Conservation (phyloP, 1,140 invertebrate species). For the Cephus cinctus region DNA sequence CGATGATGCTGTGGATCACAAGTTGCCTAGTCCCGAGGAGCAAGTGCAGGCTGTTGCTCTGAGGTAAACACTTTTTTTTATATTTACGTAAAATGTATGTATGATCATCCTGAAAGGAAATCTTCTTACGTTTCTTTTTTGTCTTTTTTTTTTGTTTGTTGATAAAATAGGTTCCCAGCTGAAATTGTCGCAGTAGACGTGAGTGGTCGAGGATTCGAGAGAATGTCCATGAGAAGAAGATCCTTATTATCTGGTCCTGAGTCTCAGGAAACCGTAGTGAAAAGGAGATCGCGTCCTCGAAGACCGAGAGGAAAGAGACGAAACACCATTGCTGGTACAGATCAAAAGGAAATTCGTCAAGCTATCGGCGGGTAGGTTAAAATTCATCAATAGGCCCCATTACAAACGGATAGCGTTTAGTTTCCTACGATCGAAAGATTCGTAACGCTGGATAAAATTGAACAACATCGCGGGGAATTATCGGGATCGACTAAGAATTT, state of each 20-base stretch:
- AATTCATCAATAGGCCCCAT: no score
- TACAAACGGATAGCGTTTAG: no score
- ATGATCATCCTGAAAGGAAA: conserved; percentile 4
- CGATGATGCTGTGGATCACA: conserved; percentile 75
- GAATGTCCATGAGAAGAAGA: conserved; percentile 80
- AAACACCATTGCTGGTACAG: conserved; percentile 86
- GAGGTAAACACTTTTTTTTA: conserved; percentile 61
- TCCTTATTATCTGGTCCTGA: conserved; percentile 63
- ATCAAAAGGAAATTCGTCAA: conserved; percentile 82
- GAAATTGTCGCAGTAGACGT: conserved; percentile 85
- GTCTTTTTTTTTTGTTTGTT: not conserved
- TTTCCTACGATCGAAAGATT: conserved; percentile 14
- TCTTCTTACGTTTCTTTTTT: conserved; percentile 6
- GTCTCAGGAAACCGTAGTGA: conserved; percentile 62
- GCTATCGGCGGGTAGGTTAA: conserved; percentile 76
- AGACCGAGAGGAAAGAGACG: conserved; percentile 78
- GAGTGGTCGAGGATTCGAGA: conserved; percentile 79
- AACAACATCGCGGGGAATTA: conserved; percentile 16
- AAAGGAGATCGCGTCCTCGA: conserved; percentile 69
- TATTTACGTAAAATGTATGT: conserved; percentile 1
- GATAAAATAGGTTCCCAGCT: conserved; percentile 72
- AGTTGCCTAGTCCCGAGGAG: conserved; percentile 80
- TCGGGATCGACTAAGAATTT: conserved; percentile 28
- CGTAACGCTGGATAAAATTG: conserved; percentile 31
- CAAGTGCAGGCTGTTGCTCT: conserved; percentile 75